Evolutionary conservation across 2,888 invertebrate species (phyloP).

Genomic region (Plagiodera versicolora): DNA sequence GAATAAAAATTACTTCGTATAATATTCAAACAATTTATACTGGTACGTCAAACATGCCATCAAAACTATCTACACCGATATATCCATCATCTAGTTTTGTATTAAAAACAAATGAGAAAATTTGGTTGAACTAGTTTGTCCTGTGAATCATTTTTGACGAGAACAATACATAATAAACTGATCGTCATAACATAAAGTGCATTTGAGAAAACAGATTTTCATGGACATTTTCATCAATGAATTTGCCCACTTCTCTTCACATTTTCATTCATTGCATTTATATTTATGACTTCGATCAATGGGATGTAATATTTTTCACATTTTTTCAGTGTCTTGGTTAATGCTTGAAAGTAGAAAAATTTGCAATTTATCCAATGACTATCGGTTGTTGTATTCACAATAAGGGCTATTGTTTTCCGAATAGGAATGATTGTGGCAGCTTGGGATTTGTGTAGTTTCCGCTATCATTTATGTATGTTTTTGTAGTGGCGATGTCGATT

Average conservation of each 20-base stretch:
- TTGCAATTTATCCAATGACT: background rate
- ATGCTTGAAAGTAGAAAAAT: background rate
- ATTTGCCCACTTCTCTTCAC: too few species aligned
- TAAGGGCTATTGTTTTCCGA: background rate
- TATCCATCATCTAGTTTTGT: too few species aligned
- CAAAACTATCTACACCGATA: background rate
- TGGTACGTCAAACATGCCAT: background rate
- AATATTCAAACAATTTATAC: too few species aligned
- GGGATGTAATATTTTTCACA: too few species aligned
- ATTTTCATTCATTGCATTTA: too few species aligned
- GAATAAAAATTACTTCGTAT: background rate
- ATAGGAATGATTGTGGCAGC: background rate
- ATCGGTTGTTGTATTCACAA: background rate
- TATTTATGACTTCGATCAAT: too few species aligned
- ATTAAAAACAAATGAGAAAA: background rate
- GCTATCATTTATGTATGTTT: constrained; percentile 32
- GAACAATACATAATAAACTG: background rate
- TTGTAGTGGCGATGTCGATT: constrained; percentile 65
- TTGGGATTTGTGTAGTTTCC: constrained; percentile 9
- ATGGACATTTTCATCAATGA: too few species aligned
- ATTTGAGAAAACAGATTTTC: background rate
- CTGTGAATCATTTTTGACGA: background rate
- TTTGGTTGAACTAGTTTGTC: background rate
- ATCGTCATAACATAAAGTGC: background rate
- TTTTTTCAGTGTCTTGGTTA: too few species aligned